phyloP scores from a whole-genome alignment of 2,888 invertebrate genomes.

The Brachypalpus laphriformis region DNA sequence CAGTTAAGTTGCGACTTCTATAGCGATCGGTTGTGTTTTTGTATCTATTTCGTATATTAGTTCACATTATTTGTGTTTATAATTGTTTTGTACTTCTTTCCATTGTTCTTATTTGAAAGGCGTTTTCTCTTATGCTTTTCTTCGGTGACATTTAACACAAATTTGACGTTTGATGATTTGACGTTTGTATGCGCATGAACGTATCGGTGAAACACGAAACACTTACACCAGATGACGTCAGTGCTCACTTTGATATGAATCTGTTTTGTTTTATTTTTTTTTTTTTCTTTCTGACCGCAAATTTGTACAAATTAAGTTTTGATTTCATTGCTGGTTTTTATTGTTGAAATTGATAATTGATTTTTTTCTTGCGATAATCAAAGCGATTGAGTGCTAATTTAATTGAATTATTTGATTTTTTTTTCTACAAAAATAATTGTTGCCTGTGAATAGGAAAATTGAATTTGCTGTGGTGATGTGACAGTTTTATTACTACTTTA shows the following conservation, averaged over 20 bases:
- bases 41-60: conserved; percentile 26
- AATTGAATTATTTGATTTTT: conserved; percentile 43
- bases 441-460: neutral
- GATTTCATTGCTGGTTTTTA: conserved; percentile 49
- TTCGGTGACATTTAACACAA: neutral
- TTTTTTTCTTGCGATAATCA: conserved; percentile 24
- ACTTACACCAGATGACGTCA: conserved; percentile 35
- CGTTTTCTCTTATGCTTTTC: conserved; percentile 8
- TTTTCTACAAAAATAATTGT: neutral
- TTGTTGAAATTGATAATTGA: conserved; percentile 39
- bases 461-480: conserved; percentile 4
- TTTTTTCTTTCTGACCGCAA: conserved; percentile 24
- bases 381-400: conserved; percentile 39
- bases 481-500: neutral
- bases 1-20: conserved; percentile 63
- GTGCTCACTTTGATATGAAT: conserved; percentile 34
- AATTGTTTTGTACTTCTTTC: neutral
- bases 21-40: conserved; percentile 65
- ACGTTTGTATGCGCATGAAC: neutral
- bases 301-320: conserved; percentile 55
- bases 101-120: conserved; percentile 13
- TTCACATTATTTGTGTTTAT: neutral
- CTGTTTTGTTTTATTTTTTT: neutral
- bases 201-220: neutral
- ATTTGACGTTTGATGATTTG: conserved; percentile 37